Evolutionary conservation across 1,140 invertebrate genomes (phyloP).

Genomic region (Neodiprion pinetum): DNA sequence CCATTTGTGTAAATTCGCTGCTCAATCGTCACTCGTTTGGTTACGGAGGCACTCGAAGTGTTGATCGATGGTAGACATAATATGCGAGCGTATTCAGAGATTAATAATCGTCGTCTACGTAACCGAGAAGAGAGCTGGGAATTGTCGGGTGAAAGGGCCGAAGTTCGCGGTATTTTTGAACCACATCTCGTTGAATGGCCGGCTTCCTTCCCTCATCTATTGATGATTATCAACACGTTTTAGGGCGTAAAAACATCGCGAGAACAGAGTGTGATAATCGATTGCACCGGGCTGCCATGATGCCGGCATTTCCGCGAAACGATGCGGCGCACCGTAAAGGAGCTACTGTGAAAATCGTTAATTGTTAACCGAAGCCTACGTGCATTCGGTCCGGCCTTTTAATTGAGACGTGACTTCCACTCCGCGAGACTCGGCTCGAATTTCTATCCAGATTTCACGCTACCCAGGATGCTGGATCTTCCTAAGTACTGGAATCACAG

Average conservation of each 20-base stretch:
- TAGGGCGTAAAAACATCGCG: constrained; percentile 13
- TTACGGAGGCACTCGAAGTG: too few species aligned
- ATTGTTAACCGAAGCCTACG: constrained; percentile 8
- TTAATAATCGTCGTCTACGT: too few species aligned
- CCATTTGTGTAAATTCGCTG: too few species aligned
- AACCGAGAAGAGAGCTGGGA: too few species aligned
- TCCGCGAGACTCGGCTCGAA: too few species aligned
- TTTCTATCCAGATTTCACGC: too few species aligned
- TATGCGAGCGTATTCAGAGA: too few species aligned
- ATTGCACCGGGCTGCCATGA: neutral
- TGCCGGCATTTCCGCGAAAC: constrained; percentile 17
- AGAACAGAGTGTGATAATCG: constrained; percentile 17
- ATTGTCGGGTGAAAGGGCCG: too few species aligned
- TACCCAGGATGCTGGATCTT: too few species aligned
- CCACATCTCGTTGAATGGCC: neutral
- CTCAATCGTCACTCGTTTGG: too few species aligned
- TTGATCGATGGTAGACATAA: too few species aligned
- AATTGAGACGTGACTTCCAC: constrained; percentile 14
- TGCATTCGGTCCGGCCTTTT: neutral
- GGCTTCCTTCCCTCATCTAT: constrained; percentile 5
- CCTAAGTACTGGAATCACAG: too few species aligned
- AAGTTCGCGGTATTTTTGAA: neutral
- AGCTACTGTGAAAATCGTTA: constrained; percentile 16
- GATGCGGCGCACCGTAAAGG: neutral
- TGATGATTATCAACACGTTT: constrained; percentile 11